Evolutionary conservation across 92 coral and sea anemone genomes (phyloP), one percentile per base, ranked within the genome.

Genomic region (Isaurus tuberculatus): DNA sequence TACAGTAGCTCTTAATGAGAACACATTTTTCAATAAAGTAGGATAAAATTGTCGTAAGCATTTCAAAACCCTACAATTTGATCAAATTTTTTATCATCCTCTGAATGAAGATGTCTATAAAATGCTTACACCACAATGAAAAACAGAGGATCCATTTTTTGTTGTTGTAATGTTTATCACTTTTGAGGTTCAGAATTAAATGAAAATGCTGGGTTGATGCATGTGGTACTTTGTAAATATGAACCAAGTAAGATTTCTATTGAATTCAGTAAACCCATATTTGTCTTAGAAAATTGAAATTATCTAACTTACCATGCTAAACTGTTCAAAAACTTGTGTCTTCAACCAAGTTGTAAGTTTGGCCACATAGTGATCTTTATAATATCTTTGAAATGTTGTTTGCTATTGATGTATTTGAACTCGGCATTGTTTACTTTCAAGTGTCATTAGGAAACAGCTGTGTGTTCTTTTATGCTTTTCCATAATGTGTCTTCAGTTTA

Each of bases 381-480:
- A 72, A 51, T 26, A 55, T 22, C 23, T 31, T 13, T 30, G 26
- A 28, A 34, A 51, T 74, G 33, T 74, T 19, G 46, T 51, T 29
- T 74, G 66, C 53, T 17, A 51, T 19, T 2, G 49, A 27, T 20
- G 11, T 7, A 34, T 20, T 77, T 75, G 66, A 32, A 48, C 55
- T 5, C 26, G 34, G 40, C 20, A 16, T 58, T 58, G 82, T 77
- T 77, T 77, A 57, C 69, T n/a, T 58, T 32, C 36, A 27, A 43
- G 28, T n/a, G n/a, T 36, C 44, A 57, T 55, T 55, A n/a, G 55
- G 31, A 57, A 42, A 58, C 51, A 57, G 70, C 32, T 48, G 69
- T 77, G 82, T 77, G 26, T 27, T 77, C 82, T 14, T 60, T 58
- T 60, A 20, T 49, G 20, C 27, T 8, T 5, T 19, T 58, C 11